These are phyloP conservation scores for Apodemus sylvaticus DNA, from an alignment of 2,113 vertebrate species.

Conservation along the genomic window DNA sequence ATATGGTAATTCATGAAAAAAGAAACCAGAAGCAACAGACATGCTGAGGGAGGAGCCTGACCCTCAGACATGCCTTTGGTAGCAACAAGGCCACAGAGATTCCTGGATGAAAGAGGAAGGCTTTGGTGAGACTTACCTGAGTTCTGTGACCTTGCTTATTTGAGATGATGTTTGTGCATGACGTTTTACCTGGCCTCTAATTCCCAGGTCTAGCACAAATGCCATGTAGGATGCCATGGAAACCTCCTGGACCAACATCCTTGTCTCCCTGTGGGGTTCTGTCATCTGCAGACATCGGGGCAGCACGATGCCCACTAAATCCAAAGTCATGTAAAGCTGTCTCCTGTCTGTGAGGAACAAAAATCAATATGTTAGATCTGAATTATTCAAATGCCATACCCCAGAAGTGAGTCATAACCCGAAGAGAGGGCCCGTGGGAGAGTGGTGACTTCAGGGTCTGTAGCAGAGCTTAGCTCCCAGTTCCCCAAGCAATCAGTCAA, in stretches of 20 bases:
- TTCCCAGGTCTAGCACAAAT: background rate
- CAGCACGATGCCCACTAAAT: background rate
- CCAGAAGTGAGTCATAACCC: slow-evolving; percentile 43
- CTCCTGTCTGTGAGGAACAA: slow-evolving; percentile 45
- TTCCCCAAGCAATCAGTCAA: slow-evolving; percentile 41
- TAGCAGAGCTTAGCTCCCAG: slow-evolving; percentile 13
- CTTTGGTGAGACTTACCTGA: background rate
- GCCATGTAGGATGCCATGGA: background rate
- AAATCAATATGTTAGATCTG: slow-evolving; percentile 62
- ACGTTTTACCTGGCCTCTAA: accelerated
- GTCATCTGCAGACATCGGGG: background rate
- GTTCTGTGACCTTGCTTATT: background rate
- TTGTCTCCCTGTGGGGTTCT: background rate
- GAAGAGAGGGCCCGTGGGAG: background rate
- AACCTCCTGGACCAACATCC: background rate
- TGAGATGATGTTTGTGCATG: background rate
- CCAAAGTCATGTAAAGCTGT: slow-evolving; percentile 29
- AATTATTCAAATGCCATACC: slow-evolving; percentile 63
- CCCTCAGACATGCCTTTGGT: background rate
- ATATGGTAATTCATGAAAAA: background rate
- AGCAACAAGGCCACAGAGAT: background rate
- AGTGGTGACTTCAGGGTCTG: background rate
- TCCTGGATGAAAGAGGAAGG: background rate
- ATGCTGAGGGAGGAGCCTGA: background rate
- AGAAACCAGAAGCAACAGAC: background rate